Evolutionary conservation across 2,113 vertebrate species (phyloP), one percentile per base, ranked within the genome.

Genomic region (Chionis minor): DNA sequence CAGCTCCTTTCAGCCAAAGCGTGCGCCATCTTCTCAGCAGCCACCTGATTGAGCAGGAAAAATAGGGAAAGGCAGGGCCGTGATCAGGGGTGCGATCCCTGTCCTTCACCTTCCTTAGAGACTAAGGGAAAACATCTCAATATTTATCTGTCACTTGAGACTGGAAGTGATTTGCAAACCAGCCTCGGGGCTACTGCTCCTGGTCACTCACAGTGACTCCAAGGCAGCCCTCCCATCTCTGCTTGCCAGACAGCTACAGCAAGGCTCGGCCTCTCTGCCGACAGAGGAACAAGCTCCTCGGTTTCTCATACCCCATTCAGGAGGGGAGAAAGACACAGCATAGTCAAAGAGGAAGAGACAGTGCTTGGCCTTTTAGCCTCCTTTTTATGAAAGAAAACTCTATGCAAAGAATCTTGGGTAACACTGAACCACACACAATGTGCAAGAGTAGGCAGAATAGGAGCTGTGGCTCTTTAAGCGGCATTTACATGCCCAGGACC

Each of bases 1-100:
- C 51, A 86, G 12, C 97, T 98, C 97, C 98, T 99, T 94, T 99
- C 99, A 19, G 95, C 71, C 94, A 99, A 97, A 84, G 99, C 98
- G 11, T 98, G 98, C 0, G 95, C 97, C 65, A 99, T 98, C 86
- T 98, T 98, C 88, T 98, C 95, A 18, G 98, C 97, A 67, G 98
- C 98, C 33, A 82, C 97, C 99, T 99, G 88, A 78, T 51, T 28
- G 10, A 94, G 54, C 1, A 7, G 35, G 20, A 59, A 59, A 66
- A 59, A 47, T 0, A 81, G 9, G 12, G 32, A 4, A 81, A 65
- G 44, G 18, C 3, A 70, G 26, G 12, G 27, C 44, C 51, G 49
- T 35, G 44, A 83, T 5, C 10, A 79, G 33, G 10, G 4, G 3
- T 7, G 38, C 30, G 30, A 85, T 33, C 16, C 27, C 28, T 21